Base-by-base conservation (phyloP, 2,888 invertebrate genomes). In the Platycheirus albimanus region DNA sequence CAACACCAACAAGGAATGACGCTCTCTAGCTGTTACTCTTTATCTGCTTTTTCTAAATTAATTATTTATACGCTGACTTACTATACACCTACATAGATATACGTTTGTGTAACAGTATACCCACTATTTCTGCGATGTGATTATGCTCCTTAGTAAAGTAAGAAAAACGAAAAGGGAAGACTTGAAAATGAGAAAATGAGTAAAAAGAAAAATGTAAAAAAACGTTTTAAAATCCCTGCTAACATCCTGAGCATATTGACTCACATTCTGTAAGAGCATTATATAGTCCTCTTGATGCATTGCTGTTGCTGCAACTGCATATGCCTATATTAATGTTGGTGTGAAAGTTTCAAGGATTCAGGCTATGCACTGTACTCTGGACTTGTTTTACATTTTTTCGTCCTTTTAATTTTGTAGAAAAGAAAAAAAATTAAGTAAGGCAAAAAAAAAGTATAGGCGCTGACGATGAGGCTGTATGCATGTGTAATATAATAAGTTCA, bases 281-380 rank as follows among this genome's bases (percentile, higher is more conserved):
- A 77, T 74, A 49, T 28, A 47, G 30, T 33, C 45, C 61, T 33
- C 71, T 54, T 52, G 52, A 52, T 47, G 66, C 61, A 61, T 30
- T 61, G 61, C 61, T 61, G 61, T 30, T 61, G 61, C 61, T 61
- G 61, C 45, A 43, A 43, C 8, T 45, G 61, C 64, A 71, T 78
- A 58, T 43, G 80, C 69, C 64, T 70, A 36, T n/a, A n/a, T n/a
- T n/a, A n/a, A n/a, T 66, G 58, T 76, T 69, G 67, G 83, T 78
- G 78, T 58, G 72, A 83, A 83, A 78, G 72, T 83, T 83, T 83
- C 83, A 83, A 83, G 83, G 83, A 72, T 83, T 83, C 83, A 49
- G 56, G 43, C 63, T 71, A 63, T 70, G 52, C 58, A 36, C 56
- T 33, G 7, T 28, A 28, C 17, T 54, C 17, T 36, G 13, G 28